Conservation (phyloP, 2,797 vertebrate genomes). For the Saxicola maurus region DNA sequence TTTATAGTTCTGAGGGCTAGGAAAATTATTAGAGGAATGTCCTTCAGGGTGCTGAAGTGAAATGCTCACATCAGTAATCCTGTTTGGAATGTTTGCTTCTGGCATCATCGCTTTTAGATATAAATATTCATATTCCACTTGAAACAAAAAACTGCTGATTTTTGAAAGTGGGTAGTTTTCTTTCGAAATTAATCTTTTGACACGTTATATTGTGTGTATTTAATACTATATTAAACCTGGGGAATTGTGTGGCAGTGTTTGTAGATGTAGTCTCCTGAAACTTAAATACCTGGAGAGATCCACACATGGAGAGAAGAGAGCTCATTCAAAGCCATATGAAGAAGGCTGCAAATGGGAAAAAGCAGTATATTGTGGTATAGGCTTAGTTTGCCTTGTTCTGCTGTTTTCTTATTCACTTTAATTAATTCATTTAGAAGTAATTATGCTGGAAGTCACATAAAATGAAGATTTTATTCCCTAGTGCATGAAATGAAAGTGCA, state of each 20-base stretch:
- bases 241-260: constrained; percentile 1
- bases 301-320: neutral
- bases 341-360: constrained; percentile 10
- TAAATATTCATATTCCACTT: constrained; percentile 71
- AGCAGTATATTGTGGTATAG: neutral
- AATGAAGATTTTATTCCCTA: constrained; percentile 19
- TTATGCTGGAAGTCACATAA: constrained; percentile 25
- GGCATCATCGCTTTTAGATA: constrained; percentile 54
- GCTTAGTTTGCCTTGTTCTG: constrained; percentile 17
- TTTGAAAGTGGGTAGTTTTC: constrained; percentile 59
- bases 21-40: constrained; percentile 25
- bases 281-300: neutral
- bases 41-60: constrained; percentile 23
- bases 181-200: constrained; percentile 50
- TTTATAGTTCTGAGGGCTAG: constrained; percentile 14
- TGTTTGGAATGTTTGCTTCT: constrained; percentile 51
- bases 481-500: neutral
- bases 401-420: constrained; percentile 35
- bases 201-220: constrained; percentile 43
- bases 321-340: neutral
- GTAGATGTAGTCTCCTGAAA: neutral
- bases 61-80: constrained; percentile 14
- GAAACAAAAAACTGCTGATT: constrained; percentile 66
- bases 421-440: constrained; percentile 44
- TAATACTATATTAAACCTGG: constrained; percentile 37